phyloP scores from a whole-genome alignment of 2,888 invertebrate species.

The Cybosia mesomella region DNA sequence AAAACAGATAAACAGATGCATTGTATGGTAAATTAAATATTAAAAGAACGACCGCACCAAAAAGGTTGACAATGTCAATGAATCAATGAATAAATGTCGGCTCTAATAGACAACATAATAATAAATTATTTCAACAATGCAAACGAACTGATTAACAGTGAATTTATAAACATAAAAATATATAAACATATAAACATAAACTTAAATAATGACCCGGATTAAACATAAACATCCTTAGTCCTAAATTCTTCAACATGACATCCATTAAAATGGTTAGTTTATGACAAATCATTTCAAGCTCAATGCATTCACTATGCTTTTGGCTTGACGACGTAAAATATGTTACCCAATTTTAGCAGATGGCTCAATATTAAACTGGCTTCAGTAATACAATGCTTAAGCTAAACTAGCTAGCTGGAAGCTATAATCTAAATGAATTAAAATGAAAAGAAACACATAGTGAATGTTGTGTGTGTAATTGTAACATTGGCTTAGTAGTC shows the following conservation, averaged over 20 bases:
- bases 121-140: not conserved
- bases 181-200: too few relatives aligned
- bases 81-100: not conserved
- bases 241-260: constrained; percentile 15
- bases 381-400: not conserved
- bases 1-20: not conserved
- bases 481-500: too few relatives aligned
- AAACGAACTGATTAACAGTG: not conserved
- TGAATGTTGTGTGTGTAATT: too few relatives aligned
- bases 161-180: not conserved
- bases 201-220: not conserved
- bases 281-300: not conserved
- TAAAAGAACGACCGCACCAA: not conserved
- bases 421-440: too few relatives aligned
- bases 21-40: not conserved
- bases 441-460: too few relatives aligned
- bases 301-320: not conserved
- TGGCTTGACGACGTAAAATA: not conserved
- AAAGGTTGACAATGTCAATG: not conserved
- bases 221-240: not conserved
- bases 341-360: not conserved
- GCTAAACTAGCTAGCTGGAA: too few relatives aligned
- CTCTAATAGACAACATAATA: not conserved
- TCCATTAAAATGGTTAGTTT: constrained; percentile 4
- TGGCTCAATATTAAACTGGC: not conserved